Conservation (phyloP, 2,888 invertebrate species). For the Lapara coniferarum region DNA sequence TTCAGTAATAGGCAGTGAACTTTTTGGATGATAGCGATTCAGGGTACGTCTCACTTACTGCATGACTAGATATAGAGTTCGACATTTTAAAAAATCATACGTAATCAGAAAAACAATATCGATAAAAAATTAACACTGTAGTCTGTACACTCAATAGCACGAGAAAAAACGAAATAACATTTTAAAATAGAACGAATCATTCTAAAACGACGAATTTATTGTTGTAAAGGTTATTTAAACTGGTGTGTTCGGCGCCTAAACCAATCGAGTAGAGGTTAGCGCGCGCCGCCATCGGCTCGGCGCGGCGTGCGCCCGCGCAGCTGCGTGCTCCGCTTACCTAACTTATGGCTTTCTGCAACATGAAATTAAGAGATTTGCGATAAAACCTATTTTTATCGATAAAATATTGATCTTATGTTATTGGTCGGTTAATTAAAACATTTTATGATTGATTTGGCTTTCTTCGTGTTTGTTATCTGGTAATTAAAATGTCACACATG, state of each 20-base stretch:
- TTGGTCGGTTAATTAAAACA: background rate
- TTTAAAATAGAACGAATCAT: too few species aligned
- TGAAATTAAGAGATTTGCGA: constrained; percentile 17
- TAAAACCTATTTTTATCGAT: constrained; percentile 16
- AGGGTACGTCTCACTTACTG: too few species aligned
- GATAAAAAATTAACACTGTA: too few species aligned
- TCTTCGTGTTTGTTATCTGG: background rate
- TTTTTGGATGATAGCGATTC: too few species aligned
- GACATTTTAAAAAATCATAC: too few species aligned
- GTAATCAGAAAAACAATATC: too few species aligned
- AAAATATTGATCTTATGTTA: background rate
- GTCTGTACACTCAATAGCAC: too few species aligned
- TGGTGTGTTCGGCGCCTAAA: constrained; percentile 37
- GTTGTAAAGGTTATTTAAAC: background rate
- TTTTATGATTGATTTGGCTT: background rate
- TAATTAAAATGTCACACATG: too few species aligned
- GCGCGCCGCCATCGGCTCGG: constrained; percentile 44
- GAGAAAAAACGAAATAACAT: too few species aligned
- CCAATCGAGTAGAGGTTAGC: constrained; percentile 42
- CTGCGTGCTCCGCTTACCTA: constrained; percentile 48
- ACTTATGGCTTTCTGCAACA: constrained; percentile 18
- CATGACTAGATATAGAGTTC: too few species aligned
- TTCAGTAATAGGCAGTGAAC: too few species aligned
- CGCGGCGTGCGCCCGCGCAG: constrained; percentile 50
- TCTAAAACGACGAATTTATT: too few species aligned